These are phyloP conservation scores for Peromyscus californicus DNA, from an alignment of 2,113 vertebrate genomes.

Conservation along the genomic window DNA sequence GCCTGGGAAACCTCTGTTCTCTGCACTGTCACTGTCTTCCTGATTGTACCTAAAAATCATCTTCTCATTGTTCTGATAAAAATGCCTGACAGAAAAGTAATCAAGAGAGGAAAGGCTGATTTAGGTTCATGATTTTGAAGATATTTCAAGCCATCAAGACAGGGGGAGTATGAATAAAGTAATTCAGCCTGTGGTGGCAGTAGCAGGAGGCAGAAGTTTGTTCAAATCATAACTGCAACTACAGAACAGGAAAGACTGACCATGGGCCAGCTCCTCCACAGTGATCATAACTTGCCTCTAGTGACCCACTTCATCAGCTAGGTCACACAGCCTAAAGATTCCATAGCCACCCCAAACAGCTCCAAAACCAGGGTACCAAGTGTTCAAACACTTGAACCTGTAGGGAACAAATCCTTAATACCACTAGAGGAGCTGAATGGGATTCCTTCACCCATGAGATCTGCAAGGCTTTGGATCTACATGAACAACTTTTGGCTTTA, in stretches of 20 bases:
- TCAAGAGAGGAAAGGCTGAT: neutral
- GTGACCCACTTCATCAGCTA: neutral
- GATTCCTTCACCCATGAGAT: accelerated
- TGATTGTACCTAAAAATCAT: neutral
- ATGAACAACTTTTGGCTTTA: neutral
- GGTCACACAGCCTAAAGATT: neutral
- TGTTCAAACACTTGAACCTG: neutral
- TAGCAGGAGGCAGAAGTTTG: neutral
- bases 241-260: neutral
- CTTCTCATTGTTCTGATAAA: neutral
- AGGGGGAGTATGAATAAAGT: no score
- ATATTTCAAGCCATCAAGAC: neutral
- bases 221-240: no score
- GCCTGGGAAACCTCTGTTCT: neutral
- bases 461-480: neutral
- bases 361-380: neutral
- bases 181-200: no score
- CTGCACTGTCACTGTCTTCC: neutral
- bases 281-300: neutral
- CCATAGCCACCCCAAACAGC: neutral
- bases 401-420: neutral
- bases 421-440: neutral
- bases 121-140: neutral
- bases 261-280: neutral
- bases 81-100: neutral